Conservation (phyloP, 2,797 vertebrate species). For the Manis crassicaudata region DNA sequence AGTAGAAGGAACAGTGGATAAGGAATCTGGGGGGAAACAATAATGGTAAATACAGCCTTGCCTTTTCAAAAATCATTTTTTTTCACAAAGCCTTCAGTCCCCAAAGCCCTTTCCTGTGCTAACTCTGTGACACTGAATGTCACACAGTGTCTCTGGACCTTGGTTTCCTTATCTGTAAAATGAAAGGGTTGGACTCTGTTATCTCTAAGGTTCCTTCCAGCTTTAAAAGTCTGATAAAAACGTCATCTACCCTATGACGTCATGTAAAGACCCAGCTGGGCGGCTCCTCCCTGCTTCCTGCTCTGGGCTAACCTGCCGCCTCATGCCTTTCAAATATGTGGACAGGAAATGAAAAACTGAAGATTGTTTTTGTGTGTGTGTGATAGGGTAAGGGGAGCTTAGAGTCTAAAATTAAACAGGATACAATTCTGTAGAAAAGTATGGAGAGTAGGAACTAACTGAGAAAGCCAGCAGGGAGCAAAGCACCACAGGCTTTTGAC, state of each 20-base stretch:
- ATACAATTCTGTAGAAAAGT: slow-evolving; percentile 1
- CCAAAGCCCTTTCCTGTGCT: background rate
- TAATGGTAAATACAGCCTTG: background rate
- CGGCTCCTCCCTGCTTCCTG: background rate
- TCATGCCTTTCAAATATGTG: background rate
- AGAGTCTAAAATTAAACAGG: slow-evolving; percentile 37
- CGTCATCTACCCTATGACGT: slow-evolving; percentile 20
- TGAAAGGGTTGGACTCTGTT: slow-evolving; percentile 9
- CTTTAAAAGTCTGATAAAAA: slow-evolving; percentile 50
- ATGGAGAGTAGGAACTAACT: background rate
- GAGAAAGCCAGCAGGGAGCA: background rate
- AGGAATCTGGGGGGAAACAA: background rate
- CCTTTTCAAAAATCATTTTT: background rate
- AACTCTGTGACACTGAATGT: slow-evolving; percentile 8
- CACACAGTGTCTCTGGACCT: slow-evolving; percentile 52
- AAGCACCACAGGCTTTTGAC: background rate
- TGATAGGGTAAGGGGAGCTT: background rate
- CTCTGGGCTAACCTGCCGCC: background rate
- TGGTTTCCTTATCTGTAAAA: slow-evolving; percentile 66
- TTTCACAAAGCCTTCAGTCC: background rate
- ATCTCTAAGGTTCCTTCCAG: slow-evolving; percentile 36
- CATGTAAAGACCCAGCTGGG: background rate
- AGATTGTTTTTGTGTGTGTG: background rate
- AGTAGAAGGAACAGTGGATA: background rate
- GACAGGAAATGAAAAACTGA: background rate